Evolutionary conservation across 2,113 vertebrate genomes (phyloP).

Genomic region (Mesocricetus auratus): DNA sequence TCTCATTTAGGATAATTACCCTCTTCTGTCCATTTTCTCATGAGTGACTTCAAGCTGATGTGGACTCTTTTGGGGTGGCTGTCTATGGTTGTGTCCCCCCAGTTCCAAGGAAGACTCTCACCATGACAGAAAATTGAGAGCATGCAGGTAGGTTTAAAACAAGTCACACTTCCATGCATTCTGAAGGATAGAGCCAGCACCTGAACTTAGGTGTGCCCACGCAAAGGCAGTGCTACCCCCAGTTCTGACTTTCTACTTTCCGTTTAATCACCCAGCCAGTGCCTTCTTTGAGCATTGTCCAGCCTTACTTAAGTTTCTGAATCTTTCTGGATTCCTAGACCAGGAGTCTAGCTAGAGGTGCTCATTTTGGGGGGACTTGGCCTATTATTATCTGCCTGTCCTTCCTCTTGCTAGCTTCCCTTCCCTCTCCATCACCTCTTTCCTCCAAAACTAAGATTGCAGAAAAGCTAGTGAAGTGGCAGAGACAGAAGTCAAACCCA

Average conservation of each 20-base stretch:
- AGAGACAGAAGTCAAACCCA: neutral
- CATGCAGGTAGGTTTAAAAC: too few species aligned
- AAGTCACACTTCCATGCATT: neutral
- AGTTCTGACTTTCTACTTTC: conserved; percentile 4
- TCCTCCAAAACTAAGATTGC: neutral
- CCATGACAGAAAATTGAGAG: neutral
- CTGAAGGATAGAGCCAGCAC: neutral
- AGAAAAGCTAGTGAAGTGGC: neutral
- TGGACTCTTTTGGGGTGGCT: neutral
- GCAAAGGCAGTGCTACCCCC: neutral
- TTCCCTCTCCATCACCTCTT: neutral
- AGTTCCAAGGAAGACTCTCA: neutral
- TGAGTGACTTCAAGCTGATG: neutral
- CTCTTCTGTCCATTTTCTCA: neutral
- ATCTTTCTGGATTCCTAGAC: neutral
- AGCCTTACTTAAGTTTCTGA: neutral
- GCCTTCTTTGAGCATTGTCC: neutral
- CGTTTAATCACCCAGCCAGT: neutral
- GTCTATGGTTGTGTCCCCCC: neutral
- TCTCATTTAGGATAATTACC: too few species aligned
- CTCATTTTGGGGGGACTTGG: neutral
- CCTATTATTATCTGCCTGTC: neutral
- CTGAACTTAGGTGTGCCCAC: neutral
- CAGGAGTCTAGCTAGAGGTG: neutral
- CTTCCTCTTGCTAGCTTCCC: neutral